These are phyloP conservation scores for Griposia aprilina DNA, from an alignment of 2,888 invertebrate species.

Conservation along the genomic window DNA sequence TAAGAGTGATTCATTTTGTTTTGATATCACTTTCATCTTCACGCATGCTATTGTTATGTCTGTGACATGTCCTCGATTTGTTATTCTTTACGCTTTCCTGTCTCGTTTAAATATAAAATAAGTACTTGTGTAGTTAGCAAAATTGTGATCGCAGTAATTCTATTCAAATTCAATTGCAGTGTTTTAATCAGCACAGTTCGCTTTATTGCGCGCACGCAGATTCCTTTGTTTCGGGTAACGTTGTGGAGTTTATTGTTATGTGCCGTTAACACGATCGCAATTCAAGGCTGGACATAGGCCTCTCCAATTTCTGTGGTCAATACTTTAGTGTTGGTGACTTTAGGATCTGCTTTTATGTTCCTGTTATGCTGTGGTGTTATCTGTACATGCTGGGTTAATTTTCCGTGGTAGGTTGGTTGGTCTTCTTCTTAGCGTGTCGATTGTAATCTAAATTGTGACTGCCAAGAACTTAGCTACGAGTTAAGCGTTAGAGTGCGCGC, in stretches of 20 bases:
- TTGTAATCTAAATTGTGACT: neutral
- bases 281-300: conserved; percentile 13
- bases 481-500: neutral
- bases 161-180: conserved; percentile 30
- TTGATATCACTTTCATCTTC: conserved; percentile 52
- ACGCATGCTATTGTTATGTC: conserved; percentile 30
- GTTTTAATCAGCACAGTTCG: conserved; percentile 21
- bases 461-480: neutral
- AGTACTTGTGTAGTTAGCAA: neutral
- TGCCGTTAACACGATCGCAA: conserved; percentile 13
- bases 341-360: neutral
- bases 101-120: neutral
- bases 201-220: conserved; percentile 46
- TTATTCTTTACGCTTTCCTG: neutral
- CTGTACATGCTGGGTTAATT: neutral
- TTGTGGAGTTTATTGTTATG: conserved; percentile 31
- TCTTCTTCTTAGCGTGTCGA: neutral
- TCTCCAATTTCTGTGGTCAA: neutral
- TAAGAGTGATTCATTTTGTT: conserved; percentile 52
- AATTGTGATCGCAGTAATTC: conserved; percentile 12
- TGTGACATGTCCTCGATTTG: conserved; percentile 2
- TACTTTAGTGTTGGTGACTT: neutral
- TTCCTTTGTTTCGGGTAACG: conserved; percentile 46
- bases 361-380: neutral
- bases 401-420: neutral